Percentiles rank a stretch among this genome's conserved stretches.
phyloP scores from a whole-genome alignment of 2,888 invertebrate species.

The Dicyrtomina minuta region DNA sequence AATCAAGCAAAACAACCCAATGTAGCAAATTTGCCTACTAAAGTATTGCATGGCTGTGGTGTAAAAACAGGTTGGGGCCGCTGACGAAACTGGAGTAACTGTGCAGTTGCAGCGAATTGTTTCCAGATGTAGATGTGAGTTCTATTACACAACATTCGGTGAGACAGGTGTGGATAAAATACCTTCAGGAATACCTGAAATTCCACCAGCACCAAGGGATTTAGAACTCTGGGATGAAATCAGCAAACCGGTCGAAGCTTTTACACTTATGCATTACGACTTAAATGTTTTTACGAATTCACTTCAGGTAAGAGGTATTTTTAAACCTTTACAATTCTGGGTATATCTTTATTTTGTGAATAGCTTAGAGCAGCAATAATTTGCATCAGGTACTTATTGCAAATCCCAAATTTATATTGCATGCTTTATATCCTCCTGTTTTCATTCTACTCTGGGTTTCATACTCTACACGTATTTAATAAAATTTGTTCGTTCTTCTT shows the following conservation, averaged over 20 bases:
- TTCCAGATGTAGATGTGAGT: slow-evolving; percentile 95
- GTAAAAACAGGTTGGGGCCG: slow-evolving; percentile 46
- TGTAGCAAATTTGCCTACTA: background rate
- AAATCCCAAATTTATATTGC: too few relatives aligned
- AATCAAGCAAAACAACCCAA: background rate
- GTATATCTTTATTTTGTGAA: too few relatives aligned
- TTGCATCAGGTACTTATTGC: too few relatives aligned
- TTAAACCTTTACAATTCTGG: too few relatives aligned
- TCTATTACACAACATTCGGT: slow-evolving; percentile 93
- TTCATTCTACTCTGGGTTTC: too few relatives aligned
- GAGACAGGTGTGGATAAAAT: slow-evolving; percentile 69
- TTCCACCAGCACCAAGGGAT: slow-evolving; percentile 68
- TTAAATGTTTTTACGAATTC: slow-evolving; percentile 97
- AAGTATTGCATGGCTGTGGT: background rate
- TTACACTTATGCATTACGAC: slow-evolving; percentile 97
- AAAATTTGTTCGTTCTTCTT: background rate
- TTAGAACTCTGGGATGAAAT: slow-evolving; percentile 76
- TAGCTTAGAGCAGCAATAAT: too few relatives aligned
- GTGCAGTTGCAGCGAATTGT: slow-evolving; percentile 91
- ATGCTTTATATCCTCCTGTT: too few relatives aligned
- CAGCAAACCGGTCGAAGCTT: slow-evolving; percentile 90
- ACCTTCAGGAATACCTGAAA: slow-evolving; percentile 64
- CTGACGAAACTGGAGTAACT: slow-evolving; percentile 45
- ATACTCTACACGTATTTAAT: too few relatives aligned
- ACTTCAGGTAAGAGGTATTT: slow-evolving; percentile 63